Evolutionary conservation across 2,797 vertebrate species (phyloP), one percentile per base, ranked within the genome.

Genomic region (Thripadectes ignobilis): DNA sequence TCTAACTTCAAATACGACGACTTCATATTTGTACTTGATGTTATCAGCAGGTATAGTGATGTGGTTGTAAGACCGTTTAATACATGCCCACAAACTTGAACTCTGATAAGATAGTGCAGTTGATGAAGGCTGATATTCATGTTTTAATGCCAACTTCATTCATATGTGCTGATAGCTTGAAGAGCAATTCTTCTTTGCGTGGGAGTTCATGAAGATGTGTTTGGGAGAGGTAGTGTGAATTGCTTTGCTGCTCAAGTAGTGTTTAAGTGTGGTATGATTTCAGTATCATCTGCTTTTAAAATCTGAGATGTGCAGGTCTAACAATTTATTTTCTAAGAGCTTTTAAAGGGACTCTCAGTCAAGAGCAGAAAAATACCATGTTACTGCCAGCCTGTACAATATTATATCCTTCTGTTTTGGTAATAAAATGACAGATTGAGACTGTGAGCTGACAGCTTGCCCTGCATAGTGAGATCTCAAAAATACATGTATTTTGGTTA

Each of bases 1-100:
- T 99, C 99, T 55, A 99, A 98, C 98, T 99, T 99, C 97, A 99
- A 99, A 98, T 99, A 99, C 1, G 99, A 99, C 5, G 99, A 99
- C 97, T 99, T 99, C 98, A 99, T 99, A 88, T 99, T 99, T 97
- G 99, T 99, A 26, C 98, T 99, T 96, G 99, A 99, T 96, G 98
- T 99, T 98, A 99, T 99, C 97, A 99, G 99, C 99, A 99, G 99
- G 99, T 99, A 98, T 52, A 88, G 10, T 75, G 54, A 29, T 62
- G n/a, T 68, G 41, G 15, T 58, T 0, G 0, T 81, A 46, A 74
- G 52, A 54, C 30, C 21, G 29, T 49, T 54, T 48, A 29, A 36
- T 80, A 32, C 1, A 6, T 52, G 24, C 74, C 26, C 30, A 36
- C 63, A 86, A 41, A 76, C 5, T 36, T 57, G 11, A 86, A 24